These are phyloP conservation scores for Bombus superbus DNA, from an alignment of 1,140 invertebrate genomes.

Conservation along the genomic window DNA sequence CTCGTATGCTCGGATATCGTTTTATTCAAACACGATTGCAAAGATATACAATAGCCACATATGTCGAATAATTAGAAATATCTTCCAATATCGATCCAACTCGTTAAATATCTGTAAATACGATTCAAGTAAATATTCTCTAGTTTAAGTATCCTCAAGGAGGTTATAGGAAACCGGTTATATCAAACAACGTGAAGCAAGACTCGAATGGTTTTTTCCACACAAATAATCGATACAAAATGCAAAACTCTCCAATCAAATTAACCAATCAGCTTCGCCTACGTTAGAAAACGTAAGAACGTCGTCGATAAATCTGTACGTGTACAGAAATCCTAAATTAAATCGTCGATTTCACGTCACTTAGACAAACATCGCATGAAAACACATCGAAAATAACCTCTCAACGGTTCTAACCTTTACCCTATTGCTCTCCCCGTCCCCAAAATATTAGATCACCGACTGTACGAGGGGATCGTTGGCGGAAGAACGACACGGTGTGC, in stretches of 20 bases:
- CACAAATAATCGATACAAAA: neutral
- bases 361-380: neutral
- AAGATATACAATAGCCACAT: too few species aligned
- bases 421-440: too few species aligned
- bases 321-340: neutral
- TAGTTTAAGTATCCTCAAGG: too few species aligned
- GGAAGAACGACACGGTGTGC: too few species aligned
- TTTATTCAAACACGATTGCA: too few species aligned
- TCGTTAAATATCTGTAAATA: too few species aligned
- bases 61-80: too few species aligned
- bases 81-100: too few species aligned
- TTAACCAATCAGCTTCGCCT: neutral
- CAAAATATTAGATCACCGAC: neutral
- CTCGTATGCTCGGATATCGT: too few species aligned
- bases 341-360: too few species aligned
- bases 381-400: neutral
- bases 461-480: neutral
- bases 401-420: neutral
- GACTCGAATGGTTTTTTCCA: neutral
- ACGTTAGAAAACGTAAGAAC: neutral
- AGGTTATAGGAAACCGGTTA: neutral
- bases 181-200: too few species aligned
- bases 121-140: too few species aligned
- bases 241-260: neutral
- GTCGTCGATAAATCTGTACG: neutral